These are phyloP conservation scores for Arge pagana DNA, from an alignment of 2,888 invertebrate species.

Conservation along the genomic window DNA sequence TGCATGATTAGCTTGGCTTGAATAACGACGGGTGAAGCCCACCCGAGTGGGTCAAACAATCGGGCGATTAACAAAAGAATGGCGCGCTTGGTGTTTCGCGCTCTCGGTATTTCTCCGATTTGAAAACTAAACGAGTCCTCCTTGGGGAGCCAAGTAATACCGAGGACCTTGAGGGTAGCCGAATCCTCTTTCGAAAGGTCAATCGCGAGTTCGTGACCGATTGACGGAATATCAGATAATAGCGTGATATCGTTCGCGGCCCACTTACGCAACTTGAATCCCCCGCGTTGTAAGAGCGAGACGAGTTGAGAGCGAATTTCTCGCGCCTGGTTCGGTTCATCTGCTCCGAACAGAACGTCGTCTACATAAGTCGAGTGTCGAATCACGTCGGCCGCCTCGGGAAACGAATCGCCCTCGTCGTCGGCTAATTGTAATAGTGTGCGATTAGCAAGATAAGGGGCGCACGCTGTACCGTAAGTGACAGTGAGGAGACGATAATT, in stretches of 20 bases:
- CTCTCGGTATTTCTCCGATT: not conserved
- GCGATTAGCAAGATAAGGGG: conserved; percentile 13
- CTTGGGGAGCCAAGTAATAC: conserved; percentile 2
- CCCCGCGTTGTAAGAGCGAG: conserved; percentile 8
- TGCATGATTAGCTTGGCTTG: conserved; percentile 29
- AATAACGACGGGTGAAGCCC: conserved; percentile 26
- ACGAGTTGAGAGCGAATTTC: conserved; percentile 2
- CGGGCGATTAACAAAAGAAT: conserved; percentile 25
- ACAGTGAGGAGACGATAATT: conserved; percentile 21
- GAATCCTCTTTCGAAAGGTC: not conserved
- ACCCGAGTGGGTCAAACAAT: conserved; percentile 30
- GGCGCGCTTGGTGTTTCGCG: conserved; percentile 18
- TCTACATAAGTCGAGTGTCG: conserved; percentile 3
- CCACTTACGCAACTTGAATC: conserved; percentile 20
- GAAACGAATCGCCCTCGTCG: conserved; percentile 19
- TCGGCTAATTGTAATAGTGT: conserved; percentile 10
- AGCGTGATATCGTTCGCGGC: conserved; percentile 11
- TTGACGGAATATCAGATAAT: not conserved
- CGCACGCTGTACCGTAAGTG: conserved; percentile 23
- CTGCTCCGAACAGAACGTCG: conserved; percentile 7
- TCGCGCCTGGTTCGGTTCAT: conserved; percentile 1
- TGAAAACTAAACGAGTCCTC: conserved; percentile 1
- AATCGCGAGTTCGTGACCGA: not conserved
- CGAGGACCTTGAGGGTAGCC: conserved; percentile 1
- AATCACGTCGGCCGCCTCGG: not conserved